Base-by-base conservation (phyloP, 1,140 invertebrate genomes). In the Myzus persicae region DNA sequence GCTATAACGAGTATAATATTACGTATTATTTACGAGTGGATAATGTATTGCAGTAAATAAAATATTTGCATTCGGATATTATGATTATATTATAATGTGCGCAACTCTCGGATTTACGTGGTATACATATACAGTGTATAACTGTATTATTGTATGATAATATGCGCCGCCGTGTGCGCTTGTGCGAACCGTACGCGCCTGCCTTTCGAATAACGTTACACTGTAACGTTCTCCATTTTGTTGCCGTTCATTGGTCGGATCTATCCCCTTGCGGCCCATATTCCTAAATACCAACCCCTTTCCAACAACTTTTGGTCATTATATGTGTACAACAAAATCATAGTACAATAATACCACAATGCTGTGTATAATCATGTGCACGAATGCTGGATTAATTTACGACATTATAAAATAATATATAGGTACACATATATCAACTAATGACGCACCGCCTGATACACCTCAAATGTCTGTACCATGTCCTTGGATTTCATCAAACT, bases 211-310 rank as follows among this genome's bases (percentile, higher is more conserved):
- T 38, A 85, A 93, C 81, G 91, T 51, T 93, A 93, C 91, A 93
- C n/a, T 93, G 91, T 93, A 85, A 84, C 91, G 46, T 93, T 85
- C 91, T 93, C 91, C 91, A 93, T 93, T 93, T 93, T 93, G 91
- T 93, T 36, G 36, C 46, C 36, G 91, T 84, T 54, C 91, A 93
- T 93, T 93, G 91, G 91, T 48, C 46, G 46, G n/a, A 48, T 67
- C 40, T 36, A 46, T 91, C 90, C 91, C 91, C 40, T 67, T 31
- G 59, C 81, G 3, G 91, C 31, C 36, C 14, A 42, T 8, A 36
- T 67, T 51, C 59, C 18, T 67, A 67, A 67, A 67, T 18, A 36
- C 89, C 89, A 67, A 67, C 89, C 89, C 89, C 54, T 31, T 90
- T 59, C 38, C 5, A 2, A 38, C 8, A 90, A 90, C 89, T 90